Conservation (phyloP, 2,113 vertebrate genomes). For the Quiscalus mexicanus region DNA sequence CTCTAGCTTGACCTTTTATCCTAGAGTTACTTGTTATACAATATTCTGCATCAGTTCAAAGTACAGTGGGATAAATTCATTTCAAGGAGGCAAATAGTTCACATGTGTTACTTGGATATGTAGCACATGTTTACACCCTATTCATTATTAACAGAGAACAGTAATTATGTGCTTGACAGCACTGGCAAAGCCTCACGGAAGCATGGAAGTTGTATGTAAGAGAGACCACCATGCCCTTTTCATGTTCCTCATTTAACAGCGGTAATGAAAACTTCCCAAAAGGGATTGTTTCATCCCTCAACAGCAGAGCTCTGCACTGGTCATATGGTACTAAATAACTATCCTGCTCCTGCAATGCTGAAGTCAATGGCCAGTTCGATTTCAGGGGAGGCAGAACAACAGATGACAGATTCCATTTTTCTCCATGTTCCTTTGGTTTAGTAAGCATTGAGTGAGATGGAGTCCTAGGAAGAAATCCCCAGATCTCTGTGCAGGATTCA, state of each 20-base stretch:
- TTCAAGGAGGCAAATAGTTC: neutral
- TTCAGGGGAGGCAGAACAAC: neutral
- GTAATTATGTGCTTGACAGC: neutral
- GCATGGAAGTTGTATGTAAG: neutral
- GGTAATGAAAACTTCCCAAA: neutral
- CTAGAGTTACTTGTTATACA: conserved; percentile 10
- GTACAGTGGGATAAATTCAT: neutral
- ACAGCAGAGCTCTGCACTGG: neutral
- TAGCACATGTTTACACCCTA: neutral
- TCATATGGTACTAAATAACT: neutral
- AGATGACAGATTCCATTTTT: neutral
- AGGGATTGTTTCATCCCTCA: neutral
- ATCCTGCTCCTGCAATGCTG: neutral
- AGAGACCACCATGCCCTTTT: neutral
- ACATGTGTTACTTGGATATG: conserved; percentile 17
- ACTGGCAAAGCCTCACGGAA: neutral
- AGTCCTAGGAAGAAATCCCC: neutral
- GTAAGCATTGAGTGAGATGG: neutral
- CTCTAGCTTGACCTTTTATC: conserved; percentile 28
- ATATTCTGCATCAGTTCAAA: conserved; percentile 7
- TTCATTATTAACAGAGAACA: neutral
- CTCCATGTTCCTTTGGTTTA: neutral
- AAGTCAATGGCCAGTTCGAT: neutral
- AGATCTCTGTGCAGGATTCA: neutral
- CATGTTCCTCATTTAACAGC: neutral